phyloP scores from a whole-genome alignment of 2,888 invertebrate genomes.

The Xylota sylvarum region DNA sequence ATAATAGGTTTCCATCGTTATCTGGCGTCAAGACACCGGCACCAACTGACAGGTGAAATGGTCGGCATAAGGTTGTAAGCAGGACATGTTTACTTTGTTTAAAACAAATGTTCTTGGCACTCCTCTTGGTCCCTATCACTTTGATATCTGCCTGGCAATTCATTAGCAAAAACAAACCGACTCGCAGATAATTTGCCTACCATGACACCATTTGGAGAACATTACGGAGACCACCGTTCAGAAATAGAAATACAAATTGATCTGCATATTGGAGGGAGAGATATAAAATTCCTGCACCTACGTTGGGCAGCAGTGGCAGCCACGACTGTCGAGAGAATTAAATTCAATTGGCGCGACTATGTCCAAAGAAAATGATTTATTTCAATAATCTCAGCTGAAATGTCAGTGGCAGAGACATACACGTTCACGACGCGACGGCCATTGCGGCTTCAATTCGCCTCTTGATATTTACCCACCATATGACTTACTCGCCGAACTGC shows the following conservation, averaged over 20 bases:
- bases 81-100: constrained; percentile 22
- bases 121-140: constrained; percentile 6
- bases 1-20: constrained; percentile 42
- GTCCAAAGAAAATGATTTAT: constrained; percentile 76
- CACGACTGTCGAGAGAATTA: constrained; percentile 44
- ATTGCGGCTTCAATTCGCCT: constrained; percentile 30
- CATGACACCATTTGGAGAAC: background rate
- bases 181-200: constrained; percentile 34
- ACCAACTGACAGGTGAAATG: constrained; percentile 50
- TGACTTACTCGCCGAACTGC: constrained; percentile 33
- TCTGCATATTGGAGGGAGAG: constrained; percentile 11
- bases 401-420: constrained; percentile 55
- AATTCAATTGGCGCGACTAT: constrained; percentile 74
- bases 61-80: constrained; percentile 21
- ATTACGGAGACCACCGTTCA: background rate
- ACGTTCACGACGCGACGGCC: constrained; percentile 23
- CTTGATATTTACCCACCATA: constrained; percentile 32
- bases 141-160: constrained; percentile 23
- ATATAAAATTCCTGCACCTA: constrained; percentile 65
- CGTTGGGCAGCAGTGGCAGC: constrained; percentile 32
- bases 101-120: constrained; percentile 26
- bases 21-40: constrained; percentile 46
- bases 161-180: constrained; percentile 47
- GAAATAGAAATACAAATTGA: constrained; percentile 9
- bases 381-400: constrained; percentile 68